Conservation (phyloP, 2,888 invertebrate genomes). For the Nudaria mundana region DNA sequence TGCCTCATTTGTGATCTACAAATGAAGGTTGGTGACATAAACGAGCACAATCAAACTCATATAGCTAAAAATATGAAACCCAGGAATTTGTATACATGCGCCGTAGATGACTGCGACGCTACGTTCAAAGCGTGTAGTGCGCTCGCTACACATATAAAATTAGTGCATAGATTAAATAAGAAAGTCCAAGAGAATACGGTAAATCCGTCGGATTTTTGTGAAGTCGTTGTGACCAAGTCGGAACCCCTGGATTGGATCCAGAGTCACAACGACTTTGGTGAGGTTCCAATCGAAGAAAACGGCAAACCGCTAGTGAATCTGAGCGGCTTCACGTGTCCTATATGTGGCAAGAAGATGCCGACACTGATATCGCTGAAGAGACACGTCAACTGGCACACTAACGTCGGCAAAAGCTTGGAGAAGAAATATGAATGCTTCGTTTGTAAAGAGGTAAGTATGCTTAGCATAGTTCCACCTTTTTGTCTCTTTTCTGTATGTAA, state of each 20-base stretch:
- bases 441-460: constrained; percentile 61
- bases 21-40: constrained; percentile 68
- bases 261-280: constrained; percentile 74
- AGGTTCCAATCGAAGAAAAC: constrained; percentile 51
- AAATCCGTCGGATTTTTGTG: constrained; percentile 78
- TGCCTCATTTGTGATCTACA: constrained; percentile 71
- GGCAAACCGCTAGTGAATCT: constrained; percentile 44
- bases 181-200: constrained; percentile 33
- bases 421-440: constrained; percentile 66
- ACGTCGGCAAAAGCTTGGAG: constrained; percentile 61
- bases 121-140: constrained; percentile 67
- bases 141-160: constrained; percentile 66
- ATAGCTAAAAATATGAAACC: constrained; percentile 64
- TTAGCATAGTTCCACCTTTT: not conserved
- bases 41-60: constrained; percentile 71
- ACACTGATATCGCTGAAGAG: constrained; percentile 67
- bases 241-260: constrained; percentile 75
- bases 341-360: constrained; percentile 70
- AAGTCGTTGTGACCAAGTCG: constrained; percentile 79
- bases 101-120: constrained; percentile 52
- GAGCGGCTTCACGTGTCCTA: constrained; percentile 66
- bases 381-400: constrained; percentile 72
- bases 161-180: constrained; percentile 61
- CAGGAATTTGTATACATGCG: constrained; percentile 70
- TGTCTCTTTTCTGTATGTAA: not conserved